Evolutionary conservation across 2,797 vertebrate genomes (phyloP), one percentile per base, ranked within the genome.

Genomic region (Euthynnus affinis): DNA sequence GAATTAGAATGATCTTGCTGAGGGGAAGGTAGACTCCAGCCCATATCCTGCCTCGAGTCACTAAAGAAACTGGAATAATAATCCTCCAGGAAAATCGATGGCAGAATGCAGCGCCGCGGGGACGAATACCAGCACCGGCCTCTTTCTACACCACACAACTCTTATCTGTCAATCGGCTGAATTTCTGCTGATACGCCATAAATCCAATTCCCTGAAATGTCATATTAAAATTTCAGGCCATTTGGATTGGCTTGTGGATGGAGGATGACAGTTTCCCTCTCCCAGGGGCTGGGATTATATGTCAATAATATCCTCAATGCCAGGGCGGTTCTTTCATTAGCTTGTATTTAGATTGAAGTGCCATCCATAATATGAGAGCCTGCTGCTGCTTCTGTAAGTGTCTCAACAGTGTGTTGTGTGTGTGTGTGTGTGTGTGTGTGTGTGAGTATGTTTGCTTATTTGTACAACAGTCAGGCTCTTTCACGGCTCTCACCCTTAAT

Each of bases 1-100:
- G 91, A 94, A 96, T 95, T 87, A 89, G 86, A 93, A 93, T 93
- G 91, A 93, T 93, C 90, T 93, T 89, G 90, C 94, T 91, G 79
- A 90, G 82, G 91, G 93, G 92, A 92, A 92, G 83, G 92, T 88
- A 88, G 86, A 88, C 83, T 86, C 82, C 57, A 62, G 85, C 85
- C 70, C 60, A 27, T 78, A 83, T 92, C 83, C 87, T 71, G 80
- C 83, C 90, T 75, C 34, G 5, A 86, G 84, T 87, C 52, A 49
- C 85, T 55, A 74, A 87, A 93, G 88, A 87, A 92, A 85, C 84
- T 56, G 56, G 89, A 94, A 94, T 93, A 90, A 93, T 93, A 93
- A 93, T 94, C 90, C 87, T 88, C 49, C 74, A 80, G 81, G 78
- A 91, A 91, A 95, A 95, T 95, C 91, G 34, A 94, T 93, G 82